Percentiles rank a stretch among this genome's conserved stretches.
Evolutionary conservation across 1,140 invertebrate species (phyloP).

Genomic region (Hydropsyche tenuis): DNA sequence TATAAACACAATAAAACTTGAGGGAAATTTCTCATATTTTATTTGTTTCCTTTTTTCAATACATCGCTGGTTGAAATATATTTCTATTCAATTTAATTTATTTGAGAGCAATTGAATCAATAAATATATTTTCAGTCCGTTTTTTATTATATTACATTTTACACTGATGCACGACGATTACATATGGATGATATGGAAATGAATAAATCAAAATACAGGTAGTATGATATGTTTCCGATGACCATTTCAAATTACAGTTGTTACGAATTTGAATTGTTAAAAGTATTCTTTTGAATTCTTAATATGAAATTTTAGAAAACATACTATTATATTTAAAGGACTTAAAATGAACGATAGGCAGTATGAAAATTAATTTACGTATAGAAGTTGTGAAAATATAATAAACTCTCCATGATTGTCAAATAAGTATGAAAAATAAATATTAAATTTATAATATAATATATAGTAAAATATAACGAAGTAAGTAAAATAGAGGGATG

Average conservation of each 20-base stretch:
- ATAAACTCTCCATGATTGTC: conserved; percentile 4
- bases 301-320: too few relatives aligned
- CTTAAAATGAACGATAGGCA: too few relatives aligned
- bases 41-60: conserved; percentile 22
- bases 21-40: conserved; percentile 1
- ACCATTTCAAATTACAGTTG: too few relatives aligned
- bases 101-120: conserved; percentile 25
- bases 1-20: too few relatives aligned
- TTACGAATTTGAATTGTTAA: too few relatives aligned
- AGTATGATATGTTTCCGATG: conserved; percentile 11
- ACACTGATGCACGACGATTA: conserved; percentile 1
- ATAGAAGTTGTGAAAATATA: too few relatives aligned
- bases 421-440: conserved; percentile 17
- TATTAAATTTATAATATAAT: neutral
- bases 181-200: neutral
- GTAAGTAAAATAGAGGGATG: neutral
- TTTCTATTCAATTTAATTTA: conserved; percentile 22
- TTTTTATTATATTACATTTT: conserved; percentile 7
- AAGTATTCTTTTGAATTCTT: too few relatives aligned
- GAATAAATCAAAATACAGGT: neutral
- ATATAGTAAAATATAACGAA: neutral
- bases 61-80: conserved; percentile 20
- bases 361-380: too few relatives aligned
- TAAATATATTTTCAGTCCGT: conserved; percentile 23
- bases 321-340: too few relatives aligned